Evolutionary conservation across 1,140 invertebrate species (phyloP).

Genomic region (Linepithema humile): DNA sequence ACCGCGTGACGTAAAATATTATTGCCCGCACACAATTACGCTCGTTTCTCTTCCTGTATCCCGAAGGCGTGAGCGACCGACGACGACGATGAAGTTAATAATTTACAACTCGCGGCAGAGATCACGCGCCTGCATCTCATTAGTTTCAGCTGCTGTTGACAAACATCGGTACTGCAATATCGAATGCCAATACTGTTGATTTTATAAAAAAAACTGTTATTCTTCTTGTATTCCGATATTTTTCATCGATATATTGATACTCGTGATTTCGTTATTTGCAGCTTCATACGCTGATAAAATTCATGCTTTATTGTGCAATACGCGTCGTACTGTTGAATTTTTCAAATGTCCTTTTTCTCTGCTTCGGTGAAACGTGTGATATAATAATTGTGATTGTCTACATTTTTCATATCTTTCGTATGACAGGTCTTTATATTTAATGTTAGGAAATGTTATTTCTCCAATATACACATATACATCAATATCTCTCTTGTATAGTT

Average conservation of each 20-base stretch:
- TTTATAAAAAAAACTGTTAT: slow-evolving; percentile 3
- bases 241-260: slow-evolving; percentile 14
- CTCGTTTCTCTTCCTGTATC: slow-evolving; percentile 41
- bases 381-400: slow-evolving; percentile 11
- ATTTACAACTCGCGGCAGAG: slow-evolving; percentile 25
- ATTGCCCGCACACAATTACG: slow-evolving; percentile 35
- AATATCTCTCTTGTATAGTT: slow-evolving; percentile 82
- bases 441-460: too few species aligned
- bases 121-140: slow-evolving; percentile 23
- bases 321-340: not conserved
- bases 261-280: slow-evolving; percentile 34
- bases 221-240: not conserved
- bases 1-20: slow-evolving; percentile 35
- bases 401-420: slow-evolving; percentile 28
- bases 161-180: not conserved
- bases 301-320: slow-evolving; percentile 14
- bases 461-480: not conserved
- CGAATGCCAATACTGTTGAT: not conserved
- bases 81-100: slow-evolving; percentile 32
- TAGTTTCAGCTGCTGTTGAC: slow-evolving; percentile 1
- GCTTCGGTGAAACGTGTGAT: slow-evolving; percentile 11
- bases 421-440: not conserved
- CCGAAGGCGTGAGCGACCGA: slow-evolving; percentile 33
- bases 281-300: slow-evolving; percentile 6
- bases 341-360: slow-evolving; percentile 1